Percentiles rank a stretch among this genome's conserved stretches.
Conservation (phyloP, 1,140 invertebrate genomes). For the Drosophila orosa region DNA sequence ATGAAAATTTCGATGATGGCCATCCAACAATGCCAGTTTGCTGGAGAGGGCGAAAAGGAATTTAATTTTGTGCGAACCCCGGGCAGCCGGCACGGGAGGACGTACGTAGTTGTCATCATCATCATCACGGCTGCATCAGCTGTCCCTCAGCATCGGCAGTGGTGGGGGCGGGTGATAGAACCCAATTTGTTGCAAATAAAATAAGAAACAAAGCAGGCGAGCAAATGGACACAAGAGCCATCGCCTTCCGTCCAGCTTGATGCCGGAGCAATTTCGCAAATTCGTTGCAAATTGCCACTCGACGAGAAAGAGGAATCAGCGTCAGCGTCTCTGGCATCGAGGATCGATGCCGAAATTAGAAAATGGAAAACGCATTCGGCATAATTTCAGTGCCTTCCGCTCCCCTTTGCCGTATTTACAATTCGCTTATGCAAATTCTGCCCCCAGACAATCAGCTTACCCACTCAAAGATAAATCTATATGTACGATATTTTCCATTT, state of each 20-base stretch:
- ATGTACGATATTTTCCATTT: slow-evolving; percentile 71
- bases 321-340: slow-evolving; percentile 29
- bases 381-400: slow-evolving; percentile 34
- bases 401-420: slow-evolving; percentile 52
- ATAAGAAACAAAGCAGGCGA: slow-evolving; percentile 56
- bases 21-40: slow-evolving; percentile 55
- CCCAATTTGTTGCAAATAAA: slow-evolving; percentile 73
- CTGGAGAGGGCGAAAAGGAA: slow-evolving; percentile 45
- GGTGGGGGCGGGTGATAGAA: slow-evolving; percentile 44
- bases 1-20: slow-evolving; percentile 46
- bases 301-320: slow-evolving; percentile 11
- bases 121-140: slow-evolving; percentile 44
- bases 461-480: slow-evolving; percentile 39
- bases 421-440: slow-evolving; percentile 80
- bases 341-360: slow-evolving; percentile 44
- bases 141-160: slow-evolving; percentile 33
- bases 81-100: slow-evolving; percentile 15
- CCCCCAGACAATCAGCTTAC: slow-evolving; percentile 69
- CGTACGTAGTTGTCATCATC: slow-evolving; percentile 41
- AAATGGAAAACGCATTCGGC: slow-evolving; percentile 41
- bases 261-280: slow-evolving; percentile 48
- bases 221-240: slow-evolving; percentile 14
- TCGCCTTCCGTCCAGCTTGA: slow-evolving; percentile 15
- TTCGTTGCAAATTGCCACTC: slow-evolving; percentile 70
- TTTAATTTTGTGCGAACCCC: slow-evolving; percentile 71